These are phyloP conservation scores for Acipenser ruthenus DNA, from an alignment of 2,797 vertebrate genomes.

Conservation along the genomic window DNA sequence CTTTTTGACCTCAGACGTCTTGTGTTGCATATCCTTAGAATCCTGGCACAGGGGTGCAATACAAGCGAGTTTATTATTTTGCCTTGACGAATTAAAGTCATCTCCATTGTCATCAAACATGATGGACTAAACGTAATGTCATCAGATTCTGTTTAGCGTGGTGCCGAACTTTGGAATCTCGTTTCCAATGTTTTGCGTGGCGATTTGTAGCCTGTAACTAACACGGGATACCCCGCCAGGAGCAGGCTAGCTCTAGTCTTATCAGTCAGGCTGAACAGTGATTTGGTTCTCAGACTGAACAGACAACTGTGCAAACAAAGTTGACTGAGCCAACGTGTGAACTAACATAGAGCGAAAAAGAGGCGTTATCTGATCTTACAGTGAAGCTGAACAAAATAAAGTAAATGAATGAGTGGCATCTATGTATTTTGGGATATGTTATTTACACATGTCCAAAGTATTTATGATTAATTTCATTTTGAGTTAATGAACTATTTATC, in stretches of 20 bases:
- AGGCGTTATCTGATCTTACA: no score
- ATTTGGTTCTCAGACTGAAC: constrained; percentile 53
- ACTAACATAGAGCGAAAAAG: no score
- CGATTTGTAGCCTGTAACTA: background rate
- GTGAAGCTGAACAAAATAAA: no score
- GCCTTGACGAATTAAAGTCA: constrained; percentile 47
- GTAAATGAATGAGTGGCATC: no score
- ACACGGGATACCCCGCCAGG: background rate
- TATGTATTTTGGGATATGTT: no score
- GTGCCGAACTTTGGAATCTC: constrained; percentile 50
- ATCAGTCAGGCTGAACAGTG: constrained; percentile 36
- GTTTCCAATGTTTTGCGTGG: constrained; percentile 14
- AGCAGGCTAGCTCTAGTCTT: constrained; percentile 30
- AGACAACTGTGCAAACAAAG: constrained; percentile 47
- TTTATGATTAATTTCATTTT: no score
- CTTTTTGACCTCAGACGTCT: constrained; percentile 64
- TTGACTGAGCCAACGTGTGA: constrained; percentile 24
- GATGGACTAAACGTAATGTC: constrained; percentile 42
- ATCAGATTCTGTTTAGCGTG: constrained; percentile 43
- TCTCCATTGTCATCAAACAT: constrained; percentile 67
- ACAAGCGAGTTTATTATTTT: constrained; percentile 54
- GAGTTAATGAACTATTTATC: no score
- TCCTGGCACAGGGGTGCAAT: constrained; percentile 46
- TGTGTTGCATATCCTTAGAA: constrained; percentile 50
- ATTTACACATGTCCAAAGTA: no score